These are phyloP conservation scores for Catocala sponsa DNA, from an alignment of 2,888 invertebrate genomes.

Conservation along the genomic window DNA sequence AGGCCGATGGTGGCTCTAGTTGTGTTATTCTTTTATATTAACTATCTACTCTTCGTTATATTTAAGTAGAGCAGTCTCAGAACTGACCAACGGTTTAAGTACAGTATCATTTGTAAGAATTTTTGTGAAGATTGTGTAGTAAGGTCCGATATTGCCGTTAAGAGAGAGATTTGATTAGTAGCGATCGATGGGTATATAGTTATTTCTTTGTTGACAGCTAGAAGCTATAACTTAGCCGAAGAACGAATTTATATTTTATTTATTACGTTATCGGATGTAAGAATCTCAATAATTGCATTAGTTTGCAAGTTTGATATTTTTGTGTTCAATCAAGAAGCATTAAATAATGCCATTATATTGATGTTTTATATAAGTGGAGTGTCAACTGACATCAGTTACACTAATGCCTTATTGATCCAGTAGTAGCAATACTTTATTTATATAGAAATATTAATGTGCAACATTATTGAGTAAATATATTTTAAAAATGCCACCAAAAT, in stretches of 20 bases:
- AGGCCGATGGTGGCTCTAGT: conserved; percentile 19
- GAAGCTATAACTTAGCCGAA: conserved; percentile 37
- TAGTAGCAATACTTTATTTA: conserved; percentile 18
- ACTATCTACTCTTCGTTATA: conserved; percentile 21
- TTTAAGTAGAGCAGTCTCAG: conserved; percentile 19
- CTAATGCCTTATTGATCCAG: conserved; percentile 17
- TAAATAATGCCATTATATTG: conserved; percentile 1
- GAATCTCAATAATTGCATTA: conserved; percentile 42
- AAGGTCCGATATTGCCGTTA: conserved; percentile 8
- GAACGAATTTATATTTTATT: conserved; percentile 53
- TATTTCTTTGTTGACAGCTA: conserved; percentile 40
- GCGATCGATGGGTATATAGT: conserved; percentile 17
- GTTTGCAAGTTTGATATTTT: conserved; percentile 6
- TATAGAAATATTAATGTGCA: conserved; percentile 6
- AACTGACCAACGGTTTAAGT: conserved; percentile 31
- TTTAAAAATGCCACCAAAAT: not conserved
- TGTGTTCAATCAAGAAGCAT: conserved; percentile 30
- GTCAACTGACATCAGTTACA: conserved; percentile 1
- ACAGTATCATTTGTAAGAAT: conserved; percentile 40
- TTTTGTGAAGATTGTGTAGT: not conserved
- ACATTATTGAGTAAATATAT: conserved; percentile 2
- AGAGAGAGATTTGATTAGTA: conserved; percentile 1
- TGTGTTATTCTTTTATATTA: conserved; percentile 24
- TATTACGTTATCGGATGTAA: conserved; percentile 40
- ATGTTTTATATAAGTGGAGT: not conserved